Base-by-base conservation (phyloP, 92 coral and sea anemone genomes). In the Heteractis magnifica region DNA sequence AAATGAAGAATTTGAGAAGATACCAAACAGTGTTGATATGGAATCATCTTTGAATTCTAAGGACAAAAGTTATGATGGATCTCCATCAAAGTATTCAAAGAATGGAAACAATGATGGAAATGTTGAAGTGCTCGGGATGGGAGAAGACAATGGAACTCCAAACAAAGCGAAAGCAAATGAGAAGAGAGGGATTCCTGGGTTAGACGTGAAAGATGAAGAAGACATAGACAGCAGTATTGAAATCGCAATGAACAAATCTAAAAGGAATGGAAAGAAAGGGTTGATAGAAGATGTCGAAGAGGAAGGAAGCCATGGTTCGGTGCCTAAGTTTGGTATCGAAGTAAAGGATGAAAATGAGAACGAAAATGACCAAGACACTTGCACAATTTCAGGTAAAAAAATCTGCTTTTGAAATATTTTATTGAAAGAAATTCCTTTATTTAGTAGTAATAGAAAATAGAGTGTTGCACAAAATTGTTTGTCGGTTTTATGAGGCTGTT, bases 221-320 rank as follows among this genome's bases (percentile, higher is more conserved):
- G 58, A 49, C 6, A 48, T 65, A 14, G 75, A 80, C 71, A 80
- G 83, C 23, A 80, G 83, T 80, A 72, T 56, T 49, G 83, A 80
- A 51, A 65, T 65, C 44, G 60, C 13, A 60, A 14, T 12, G 7
- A 49, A n/a, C 10, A 80, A 80, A 72, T 6, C 23, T 10, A 62
- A 50, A 65, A 49, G 56, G 12, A 26, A 48, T 19, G 41, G 10
- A 11, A 80, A 65, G 26, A 51, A 21, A 18, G 56, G 76, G 11
- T 18, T 80, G 26, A 65, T 80, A 64, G 59, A 65, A 44, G 83
- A 80, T 8, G 48, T 23, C 14, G 72, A 56, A 3, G 83, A 80
- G 1, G 83, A 65, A 65, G 75, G 44, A 56, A 56, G 74, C 50
- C 14, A 44, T 44, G 5, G 10, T 23, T 15, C 48, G 8, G 10